phyloP scores from a whole-genome alignment of 2,888 invertebrate genomes.

The Leuctra nigra region DNA sequence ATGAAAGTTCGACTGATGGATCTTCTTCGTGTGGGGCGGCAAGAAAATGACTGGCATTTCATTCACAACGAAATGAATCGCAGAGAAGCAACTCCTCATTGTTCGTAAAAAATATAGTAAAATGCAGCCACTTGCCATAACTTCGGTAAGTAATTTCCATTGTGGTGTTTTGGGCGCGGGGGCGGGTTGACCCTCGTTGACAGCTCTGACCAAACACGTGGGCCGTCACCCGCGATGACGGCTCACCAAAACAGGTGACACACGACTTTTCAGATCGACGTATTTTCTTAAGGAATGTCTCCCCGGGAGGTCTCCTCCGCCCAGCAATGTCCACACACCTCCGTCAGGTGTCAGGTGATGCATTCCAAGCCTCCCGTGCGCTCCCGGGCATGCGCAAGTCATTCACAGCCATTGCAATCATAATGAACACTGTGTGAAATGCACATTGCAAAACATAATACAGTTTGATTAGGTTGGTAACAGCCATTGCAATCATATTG shows the following conservation, averaged over 20 bases:
- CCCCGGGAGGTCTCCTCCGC: conserved; percentile 10
- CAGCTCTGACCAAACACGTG: background rate
- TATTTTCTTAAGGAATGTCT: conserved; percentile 15
- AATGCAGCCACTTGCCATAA: conserved; percentile 15
- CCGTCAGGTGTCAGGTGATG: background rate
- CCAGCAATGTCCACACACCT: background rate
- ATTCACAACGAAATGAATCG: conserved; percentile 2
- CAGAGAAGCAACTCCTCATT: background rate
- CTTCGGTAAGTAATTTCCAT: background rate
- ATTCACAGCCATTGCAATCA: too few relatives aligned
- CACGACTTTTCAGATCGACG: conserved; percentile 4
- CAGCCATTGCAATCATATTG: too few relatives aligned
- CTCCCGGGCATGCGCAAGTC: too few relatives aligned
- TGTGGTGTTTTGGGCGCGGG: background rate
- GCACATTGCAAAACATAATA: too few relatives aligned
- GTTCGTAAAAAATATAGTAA: background rate
- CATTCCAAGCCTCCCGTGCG: background rate
- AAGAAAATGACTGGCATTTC: conserved; percentile 10
- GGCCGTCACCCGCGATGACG: conserved; percentile 18
- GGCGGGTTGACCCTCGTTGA: background rate
- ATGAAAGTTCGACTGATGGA: conserved; percentile 9
- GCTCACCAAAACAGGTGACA: conserved; percentile 24
- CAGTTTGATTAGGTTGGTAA: too few relatives aligned
- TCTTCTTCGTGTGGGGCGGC: conserved; percentile 13
- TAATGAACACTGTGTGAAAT: too few relatives aligned